These are phyloP conservation scores for Merluccius polli DNA, from an alignment of 2,797 vertebrate genomes.

Conservation along the genomic window DNA sequence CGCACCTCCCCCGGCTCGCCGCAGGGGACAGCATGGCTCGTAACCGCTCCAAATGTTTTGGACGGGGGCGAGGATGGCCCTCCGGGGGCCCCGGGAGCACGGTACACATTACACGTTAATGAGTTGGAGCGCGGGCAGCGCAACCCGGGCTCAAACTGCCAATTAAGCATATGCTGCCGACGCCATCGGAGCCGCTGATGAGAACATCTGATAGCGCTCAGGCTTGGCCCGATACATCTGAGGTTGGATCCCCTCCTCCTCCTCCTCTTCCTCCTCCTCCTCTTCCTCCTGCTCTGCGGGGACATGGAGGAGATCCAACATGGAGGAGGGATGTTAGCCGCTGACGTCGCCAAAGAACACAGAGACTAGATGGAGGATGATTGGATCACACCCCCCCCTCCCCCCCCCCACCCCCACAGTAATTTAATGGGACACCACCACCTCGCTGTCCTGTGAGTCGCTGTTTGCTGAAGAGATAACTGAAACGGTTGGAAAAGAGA, in stretches of 20 bases:
- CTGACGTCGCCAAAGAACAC: not conserved
- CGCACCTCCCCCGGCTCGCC: not conserved
- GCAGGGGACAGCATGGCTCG: not conserved
- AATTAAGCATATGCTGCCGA: conserved; percentile 72
- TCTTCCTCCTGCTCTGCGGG: not conserved
- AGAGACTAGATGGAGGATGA: not conserved
- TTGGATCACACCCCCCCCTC: not conserved
- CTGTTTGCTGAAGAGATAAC: not conserved
- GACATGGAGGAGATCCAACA: not conserved
- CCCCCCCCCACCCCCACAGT: too few relatives aligned
- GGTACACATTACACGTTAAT: conserved; percentile 65
- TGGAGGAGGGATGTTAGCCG: not conserved
- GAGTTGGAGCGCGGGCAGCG: conserved; percentile 69
- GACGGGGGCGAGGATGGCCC: conserved; percentile 44
- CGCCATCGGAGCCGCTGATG: conserved; percentile 58
- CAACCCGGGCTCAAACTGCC: conserved; percentile 67
- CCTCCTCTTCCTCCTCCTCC: not conserved
- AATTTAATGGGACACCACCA: not conserved
- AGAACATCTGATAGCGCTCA: conserved; percentile 59
- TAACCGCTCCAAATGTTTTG: not conserved
- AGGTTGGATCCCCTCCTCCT: conserved; percentile 11
- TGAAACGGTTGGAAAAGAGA: too few relatives aligned
- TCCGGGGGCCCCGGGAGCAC: conserved; percentile 48
- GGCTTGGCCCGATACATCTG: conserved; percentile 57
- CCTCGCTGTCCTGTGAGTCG: not conserved